These are phyloP conservation scores for Atrichornis clamosus DNA, from an alignment of 2,113 vertebrate species.

Conservation along the genomic window DNA sequence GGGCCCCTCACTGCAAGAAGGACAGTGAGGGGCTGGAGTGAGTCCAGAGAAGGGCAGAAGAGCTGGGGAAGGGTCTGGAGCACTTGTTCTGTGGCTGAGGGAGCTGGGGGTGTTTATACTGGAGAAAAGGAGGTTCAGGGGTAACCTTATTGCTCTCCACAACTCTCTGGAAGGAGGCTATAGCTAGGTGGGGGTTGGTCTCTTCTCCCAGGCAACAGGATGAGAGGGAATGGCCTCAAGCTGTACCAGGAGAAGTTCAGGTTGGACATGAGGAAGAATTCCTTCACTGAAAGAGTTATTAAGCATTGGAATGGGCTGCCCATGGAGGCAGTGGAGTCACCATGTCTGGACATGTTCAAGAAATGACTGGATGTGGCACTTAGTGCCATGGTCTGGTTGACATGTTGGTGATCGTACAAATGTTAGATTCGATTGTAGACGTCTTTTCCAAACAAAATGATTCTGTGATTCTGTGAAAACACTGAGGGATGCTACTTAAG, in stretches of 20 bases:
- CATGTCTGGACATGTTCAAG: neutral
- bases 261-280: neutral
- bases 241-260: neutral
- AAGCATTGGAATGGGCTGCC: neutral
- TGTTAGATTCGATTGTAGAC: neutral
- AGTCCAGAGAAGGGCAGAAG: neutral
- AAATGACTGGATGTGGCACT: neutral
- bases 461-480: neutral
- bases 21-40: neutral
- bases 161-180: fast-evolving
- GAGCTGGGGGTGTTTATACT: neutral
- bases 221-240: neutral
- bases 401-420: neutral
- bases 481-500: neutral
- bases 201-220: neutral
- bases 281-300: neutral
- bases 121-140: neutral
- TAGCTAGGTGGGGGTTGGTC: fast-evolving
- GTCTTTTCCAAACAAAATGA: neutral
- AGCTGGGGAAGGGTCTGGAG: neutral
- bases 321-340: fast-evolving
- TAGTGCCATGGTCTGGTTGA: neutral
- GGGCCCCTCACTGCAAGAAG: neutral
- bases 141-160: fast-evolving
- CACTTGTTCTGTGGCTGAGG: neutral